A percentile compares a stretch with the other conserved stretches of the same genome.
Evolutionary conservation across 1,140 invertebrate genomes (phyloP).

Genomic region (Spodoptera frugiperda): DNA sequence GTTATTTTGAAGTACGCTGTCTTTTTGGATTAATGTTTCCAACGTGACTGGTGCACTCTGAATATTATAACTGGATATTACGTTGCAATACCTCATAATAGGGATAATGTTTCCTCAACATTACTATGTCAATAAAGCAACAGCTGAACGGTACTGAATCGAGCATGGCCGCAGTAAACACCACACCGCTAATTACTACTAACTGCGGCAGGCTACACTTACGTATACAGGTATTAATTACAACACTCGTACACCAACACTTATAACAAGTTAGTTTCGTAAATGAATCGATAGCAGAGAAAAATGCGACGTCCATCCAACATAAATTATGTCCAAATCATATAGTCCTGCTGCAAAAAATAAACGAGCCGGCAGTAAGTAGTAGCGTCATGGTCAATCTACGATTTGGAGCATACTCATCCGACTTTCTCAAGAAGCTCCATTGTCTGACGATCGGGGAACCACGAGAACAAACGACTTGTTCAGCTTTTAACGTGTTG

Average conservation of each 20-base stretch:
- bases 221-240: slow-evolving; percentile 39
- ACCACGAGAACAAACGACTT: slow-evolving; percentile 32
- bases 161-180: slow-evolving; percentile 14
- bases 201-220: slow-evolving; percentile 21
- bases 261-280: slow-evolving; percentile 7
- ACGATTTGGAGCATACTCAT: slow-evolving; percentile 64
- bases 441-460: slow-evolving; percentile 44
- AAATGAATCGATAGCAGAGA: not conserved
- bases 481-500: slow-evolving; percentile 42
- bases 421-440: slow-evolving; percentile 65
- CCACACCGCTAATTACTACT: slow-evolving; percentile 23
- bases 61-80: not conserved
- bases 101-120: slow-evolving; percentile 5
- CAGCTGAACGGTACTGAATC: slow-evolving; percentile 27
- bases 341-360: slow-evolving; percentile 9
- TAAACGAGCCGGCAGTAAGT: slow-evolving; percentile 22
- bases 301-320: not conserved
- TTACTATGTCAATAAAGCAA: slow-evolving; percentile 38
- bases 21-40: slow-evolving; percentile 13
- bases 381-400: slow-evolving; percentile 66
- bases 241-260: slow-evolving; percentile 12
- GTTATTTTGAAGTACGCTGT: slow-evolving; percentile 18
- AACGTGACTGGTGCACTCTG: not conserved
- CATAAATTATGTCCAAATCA: slow-evolving; percentile 28
- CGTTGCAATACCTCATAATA: slow-evolving; percentile 2